Conservation (phyloP, 2,113 vertebrate species). For the Nibea coibor region DNA sequence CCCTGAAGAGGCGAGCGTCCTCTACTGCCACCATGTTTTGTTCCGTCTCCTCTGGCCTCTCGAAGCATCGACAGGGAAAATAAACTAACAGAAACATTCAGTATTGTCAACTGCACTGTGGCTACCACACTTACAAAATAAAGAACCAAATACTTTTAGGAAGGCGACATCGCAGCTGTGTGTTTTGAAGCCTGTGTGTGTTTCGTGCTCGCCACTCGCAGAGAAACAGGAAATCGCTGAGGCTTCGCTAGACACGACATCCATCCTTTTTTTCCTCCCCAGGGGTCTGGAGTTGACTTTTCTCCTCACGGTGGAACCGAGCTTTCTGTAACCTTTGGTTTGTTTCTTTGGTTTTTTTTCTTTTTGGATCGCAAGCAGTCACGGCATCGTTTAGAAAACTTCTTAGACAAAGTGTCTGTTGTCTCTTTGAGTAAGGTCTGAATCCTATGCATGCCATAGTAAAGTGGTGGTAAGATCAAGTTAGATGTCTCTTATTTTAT, state of each 20-base stretch:
- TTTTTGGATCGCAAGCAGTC: conserved; percentile 52
- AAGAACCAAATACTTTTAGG: conserved; percentile 94
- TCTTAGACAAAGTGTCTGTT: conserved; percentile 71
- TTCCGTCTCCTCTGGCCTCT: conserved; percentile 17
- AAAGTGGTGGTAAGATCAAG: conserved; percentile 77
- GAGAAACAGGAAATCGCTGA: conserved; percentile 29
- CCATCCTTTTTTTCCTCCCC: conserved; percentile 7
- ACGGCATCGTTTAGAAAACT: conserved; percentile 63
- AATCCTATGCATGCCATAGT: conserved; percentile 80
- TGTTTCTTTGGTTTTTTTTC: not conserved
- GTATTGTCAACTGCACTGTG: conserved; percentile 94
- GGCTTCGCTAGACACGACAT: conserved; percentile 2
- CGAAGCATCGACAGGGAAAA: conserved; percentile 30
- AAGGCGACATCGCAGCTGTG: conserved; percentile 86
- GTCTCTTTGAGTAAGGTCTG: conserved; percentile 73
- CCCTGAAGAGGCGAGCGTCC: conserved; percentile 5
- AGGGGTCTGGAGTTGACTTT: not conserved
- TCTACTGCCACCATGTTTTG: not conserved
- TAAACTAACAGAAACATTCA: conserved; percentile 69
- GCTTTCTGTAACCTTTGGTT: conserved; percentile 44
- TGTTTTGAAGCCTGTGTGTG: conserved; percentile 86
- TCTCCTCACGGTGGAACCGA: conserved; percentile 36
- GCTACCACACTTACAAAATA: conserved; percentile 91
- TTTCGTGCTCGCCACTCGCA: conserved; percentile 67
- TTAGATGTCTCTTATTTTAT: conserved; percentile 76